Evolutionary conservation across 2,113 vertebrate species (phyloP).

Genomic region (Rhinopithecus roxellana): DNA sequence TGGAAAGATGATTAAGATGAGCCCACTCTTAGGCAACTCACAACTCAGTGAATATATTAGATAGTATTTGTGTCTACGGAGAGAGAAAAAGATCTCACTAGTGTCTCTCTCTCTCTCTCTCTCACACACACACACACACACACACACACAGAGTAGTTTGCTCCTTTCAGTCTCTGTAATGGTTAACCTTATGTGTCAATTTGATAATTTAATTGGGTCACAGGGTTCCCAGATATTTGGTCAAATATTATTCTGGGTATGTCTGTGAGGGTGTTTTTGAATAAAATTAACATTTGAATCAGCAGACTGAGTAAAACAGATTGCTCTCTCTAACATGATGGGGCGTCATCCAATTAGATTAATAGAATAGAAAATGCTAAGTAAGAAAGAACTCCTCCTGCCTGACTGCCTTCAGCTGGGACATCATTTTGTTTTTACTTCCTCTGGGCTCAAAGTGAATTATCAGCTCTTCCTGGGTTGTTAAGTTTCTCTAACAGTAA

Average conservation of each 20-base stretch:
- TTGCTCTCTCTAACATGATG: background rate
- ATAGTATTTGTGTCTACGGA: background rate
- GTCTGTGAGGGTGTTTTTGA: background rate
- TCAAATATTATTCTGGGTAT: background rate
- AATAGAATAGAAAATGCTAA: background rate
- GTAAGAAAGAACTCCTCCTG: background rate
- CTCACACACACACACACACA: background rate
- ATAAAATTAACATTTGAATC: background rate
- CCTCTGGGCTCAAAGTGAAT: background rate
- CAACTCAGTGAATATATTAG: background rate
- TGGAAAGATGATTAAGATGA: background rate
- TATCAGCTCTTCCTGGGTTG: background rate
- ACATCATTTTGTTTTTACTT: background rate
- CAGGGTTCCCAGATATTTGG: background rate
- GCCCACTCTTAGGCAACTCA: background rate
- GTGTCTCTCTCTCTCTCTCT: background rate
- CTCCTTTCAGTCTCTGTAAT: background rate
- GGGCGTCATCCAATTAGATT: background rate
- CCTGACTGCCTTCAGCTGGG: background rate
- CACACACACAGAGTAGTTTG: too few species aligned
- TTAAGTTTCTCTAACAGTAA: background rate
- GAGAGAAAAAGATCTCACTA: background rate
- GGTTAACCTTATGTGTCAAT: background rate
- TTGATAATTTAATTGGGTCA: background rate
- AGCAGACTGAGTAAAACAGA: background rate